A percentile compares a stretch with the other conserved stretches of the same genome.
These are phyloP conservation scores for Mayetiola destructor DNA, from an alignment of 2,888 invertebrate species.

Conservation along the genomic window DNA sequence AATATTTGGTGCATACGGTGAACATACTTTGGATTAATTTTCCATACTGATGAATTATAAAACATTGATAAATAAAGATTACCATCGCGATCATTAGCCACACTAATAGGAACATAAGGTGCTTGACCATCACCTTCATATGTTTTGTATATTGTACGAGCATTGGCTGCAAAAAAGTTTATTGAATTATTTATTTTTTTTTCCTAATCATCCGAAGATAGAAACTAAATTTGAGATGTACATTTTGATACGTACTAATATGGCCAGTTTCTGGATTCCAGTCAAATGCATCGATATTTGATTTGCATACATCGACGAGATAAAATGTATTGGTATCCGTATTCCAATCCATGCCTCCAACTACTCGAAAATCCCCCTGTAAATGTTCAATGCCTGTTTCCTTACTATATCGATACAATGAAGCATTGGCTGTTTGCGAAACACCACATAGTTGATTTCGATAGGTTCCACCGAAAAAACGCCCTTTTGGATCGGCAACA, in stretches of 20 bases:
- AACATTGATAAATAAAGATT: too few relatives aligned
- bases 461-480: background rate
- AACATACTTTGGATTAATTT: too few relatives aligned
- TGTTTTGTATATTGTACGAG: background rate
- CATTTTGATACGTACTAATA: background rate
- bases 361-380: background rate
- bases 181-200: too few relatives aligned
- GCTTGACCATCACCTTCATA: too few relatives aligned
- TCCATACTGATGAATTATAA: too few relatives aligned
- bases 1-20: too few relatives aligned
- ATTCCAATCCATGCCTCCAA: background rate
- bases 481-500: background rate
- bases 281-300: background rate
- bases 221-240: too few relatives aligned
- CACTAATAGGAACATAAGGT: too few relatives aligned
- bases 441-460: background rate
- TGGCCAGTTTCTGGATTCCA: background rate
- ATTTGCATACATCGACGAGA: background rate
- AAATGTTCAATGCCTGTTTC: background rate
- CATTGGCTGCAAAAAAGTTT: background rate
- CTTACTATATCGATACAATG: background rate
- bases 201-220: too few relatives aligned
- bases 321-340: background rate
- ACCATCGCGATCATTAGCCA: too few relatives aligned
- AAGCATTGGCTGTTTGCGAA: background rate